Conservation (phyloP, 2,797 vertebrate species). For the Onychomys torridus region DNA sequence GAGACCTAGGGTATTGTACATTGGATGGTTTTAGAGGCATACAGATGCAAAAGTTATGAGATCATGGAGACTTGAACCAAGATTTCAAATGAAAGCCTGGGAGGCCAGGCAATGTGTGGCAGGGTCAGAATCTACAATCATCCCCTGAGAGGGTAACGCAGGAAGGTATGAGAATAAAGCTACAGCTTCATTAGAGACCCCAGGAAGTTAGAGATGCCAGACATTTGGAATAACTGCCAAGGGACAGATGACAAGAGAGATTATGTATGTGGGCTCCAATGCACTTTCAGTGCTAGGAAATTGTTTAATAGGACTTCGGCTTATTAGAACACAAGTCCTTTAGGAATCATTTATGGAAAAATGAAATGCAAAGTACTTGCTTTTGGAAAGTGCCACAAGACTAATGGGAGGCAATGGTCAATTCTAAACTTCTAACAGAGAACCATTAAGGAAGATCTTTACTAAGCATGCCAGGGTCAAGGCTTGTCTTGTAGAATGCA, state of each 20-base stretch:
- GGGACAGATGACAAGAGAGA: neutral
- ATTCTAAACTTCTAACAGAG: conserved; percentile 90
- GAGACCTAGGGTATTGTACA: neutral
- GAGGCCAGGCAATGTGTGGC: neutral
- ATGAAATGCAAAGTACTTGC: neutral
- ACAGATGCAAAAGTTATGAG: neutral
- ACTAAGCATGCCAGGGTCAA: conserved; percentile 86
- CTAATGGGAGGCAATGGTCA: conserved; percentile 62
- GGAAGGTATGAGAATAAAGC: neutral
- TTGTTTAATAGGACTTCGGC: neutral
- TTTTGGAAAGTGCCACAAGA: neutral
- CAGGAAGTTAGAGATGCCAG: neutral
- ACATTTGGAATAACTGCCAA: neutral
- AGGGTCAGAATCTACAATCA: neutral
- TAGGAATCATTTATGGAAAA: neutral
- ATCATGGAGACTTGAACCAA: neutral
- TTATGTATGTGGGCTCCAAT: neutral
- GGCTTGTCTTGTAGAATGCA: conserved; percentile 86
- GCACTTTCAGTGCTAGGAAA: neutral
- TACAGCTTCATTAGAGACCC: neutral
- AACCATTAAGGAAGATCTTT: conserved; percentile 89
- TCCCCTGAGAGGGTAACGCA: neutral
- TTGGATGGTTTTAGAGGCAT: neutral
- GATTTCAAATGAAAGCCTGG: neutral
- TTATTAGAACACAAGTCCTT: neutral